A percentile compares a stretch with the other conserved stretches of the same genome.
phyloP scores from a whole-genome alignment of 2,888 invertebrate species.

The Amphiduros pacificus region DNA sequence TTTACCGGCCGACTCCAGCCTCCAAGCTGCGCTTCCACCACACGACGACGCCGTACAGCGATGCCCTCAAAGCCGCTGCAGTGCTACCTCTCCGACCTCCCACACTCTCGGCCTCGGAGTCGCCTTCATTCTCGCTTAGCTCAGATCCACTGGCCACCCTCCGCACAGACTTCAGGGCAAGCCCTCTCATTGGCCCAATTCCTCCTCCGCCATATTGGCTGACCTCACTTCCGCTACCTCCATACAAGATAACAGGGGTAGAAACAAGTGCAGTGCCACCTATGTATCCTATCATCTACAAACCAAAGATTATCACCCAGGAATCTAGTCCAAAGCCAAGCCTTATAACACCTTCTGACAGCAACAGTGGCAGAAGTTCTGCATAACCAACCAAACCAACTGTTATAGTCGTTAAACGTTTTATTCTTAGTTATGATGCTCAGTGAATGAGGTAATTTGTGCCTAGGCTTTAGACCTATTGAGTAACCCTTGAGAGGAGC shows the following conservation, averaged over 20 bases:
- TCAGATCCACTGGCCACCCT: neutral
- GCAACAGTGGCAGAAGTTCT: too few relatives aligned
- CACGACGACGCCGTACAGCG: conserved; percentile 15
- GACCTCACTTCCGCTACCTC: neutral
- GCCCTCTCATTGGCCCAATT: conserved; percentile 1
- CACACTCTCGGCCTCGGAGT: neutral
- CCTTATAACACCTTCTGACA: too few relatives aligned
- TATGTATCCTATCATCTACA: conserved; percentile 13
- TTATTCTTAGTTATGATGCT: too few relatives aligned
- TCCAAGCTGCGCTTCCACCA: conserved; percentile 8
- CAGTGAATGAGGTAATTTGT: too few relatives aligned
- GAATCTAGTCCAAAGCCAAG: neutral
- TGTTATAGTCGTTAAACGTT: too few relatives aligned
- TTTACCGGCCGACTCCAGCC: conserved; percentile 18
- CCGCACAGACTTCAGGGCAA: conserved; percentile 8
- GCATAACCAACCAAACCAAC: too few relatives aligned
- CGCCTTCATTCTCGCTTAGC: neutral
- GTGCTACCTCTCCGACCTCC: conserved; percentile 1
- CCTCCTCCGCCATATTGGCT: conserved; percentile 4
- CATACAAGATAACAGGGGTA: neutral
- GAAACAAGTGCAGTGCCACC: neutral
- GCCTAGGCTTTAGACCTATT: too few relatives aligned
- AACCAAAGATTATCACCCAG: conserved; percentile 13
- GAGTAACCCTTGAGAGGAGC: too few relatives aligned
- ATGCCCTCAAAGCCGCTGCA: conserved; percentile 17